Evolutionary conservation across 2,888 invertebrate genomes (phyloP).

Genomic region (Parnassius mnemosyne): DNA sequence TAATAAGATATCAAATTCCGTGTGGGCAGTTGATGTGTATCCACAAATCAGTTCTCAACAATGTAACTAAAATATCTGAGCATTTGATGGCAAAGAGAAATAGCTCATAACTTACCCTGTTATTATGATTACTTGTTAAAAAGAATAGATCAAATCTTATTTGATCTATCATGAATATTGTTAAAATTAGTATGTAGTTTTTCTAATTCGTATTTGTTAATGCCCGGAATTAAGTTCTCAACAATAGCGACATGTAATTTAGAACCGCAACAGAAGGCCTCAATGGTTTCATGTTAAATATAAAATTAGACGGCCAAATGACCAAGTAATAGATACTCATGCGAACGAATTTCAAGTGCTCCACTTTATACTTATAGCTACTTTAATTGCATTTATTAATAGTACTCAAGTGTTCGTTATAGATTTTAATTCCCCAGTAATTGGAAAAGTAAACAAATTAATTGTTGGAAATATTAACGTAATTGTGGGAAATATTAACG

Average conservation of each 20-base stretch:
- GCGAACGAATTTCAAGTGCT: constrained; percentile 51
- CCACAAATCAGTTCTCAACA: constrained; percentile 5
- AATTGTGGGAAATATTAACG: too few relatives aligned
- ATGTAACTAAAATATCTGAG: not conserved
- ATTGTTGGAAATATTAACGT: too few relatives aligned
- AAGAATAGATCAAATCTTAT: not conserved
- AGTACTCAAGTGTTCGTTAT: constrained; percentile 14
- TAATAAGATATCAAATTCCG: constrained; percentile 49
- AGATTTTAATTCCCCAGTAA: not conserved
- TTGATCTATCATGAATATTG: constrained; percentile 29
- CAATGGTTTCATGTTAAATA: constrained; percentile 42
- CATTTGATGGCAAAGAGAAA: not conserved
- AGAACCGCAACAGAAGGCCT: constrained; percentile 34
- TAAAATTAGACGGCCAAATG: constrained; percentile 38
- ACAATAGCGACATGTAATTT: constrained; percentile 44
- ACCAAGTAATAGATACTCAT: constrained; percentile 41
- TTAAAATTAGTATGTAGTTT: constrained; percentile 38
- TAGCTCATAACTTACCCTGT: not conserved
- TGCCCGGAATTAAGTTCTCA: constrained; percentile 44
- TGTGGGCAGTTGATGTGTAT: constrained; percentile 40
- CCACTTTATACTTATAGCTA: constrained; percentile 43
- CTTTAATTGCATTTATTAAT: constrained; percentile 44
- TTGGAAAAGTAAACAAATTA: too few relatives aligned
- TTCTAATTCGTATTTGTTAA: constrained; percentile 38
- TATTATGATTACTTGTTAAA: constrained; percentile 11